Evolutionary conservation across 2,888 invertebrate species (phyloP).

Genomic region (Stenodera caucasica): DNA sequence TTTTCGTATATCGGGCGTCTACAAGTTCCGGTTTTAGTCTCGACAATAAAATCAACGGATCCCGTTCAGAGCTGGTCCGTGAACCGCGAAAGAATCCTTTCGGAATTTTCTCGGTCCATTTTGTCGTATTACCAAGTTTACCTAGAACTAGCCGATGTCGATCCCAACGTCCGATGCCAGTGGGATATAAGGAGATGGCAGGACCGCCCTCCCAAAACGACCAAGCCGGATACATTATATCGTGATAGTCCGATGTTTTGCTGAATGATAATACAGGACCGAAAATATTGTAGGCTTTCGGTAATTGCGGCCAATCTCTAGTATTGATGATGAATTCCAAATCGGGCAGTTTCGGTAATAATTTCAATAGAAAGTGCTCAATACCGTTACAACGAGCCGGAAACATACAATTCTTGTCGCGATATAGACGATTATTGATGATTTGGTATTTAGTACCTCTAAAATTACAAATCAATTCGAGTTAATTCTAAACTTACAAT

Average conservation of each 20-base stretch:
- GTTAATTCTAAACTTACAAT: background rate
- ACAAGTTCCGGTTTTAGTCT: conserved; percentile 73
- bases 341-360: conserved; percentile 73
- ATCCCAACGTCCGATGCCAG: conserved; percentile 89
- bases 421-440: conserved; percentile 75
- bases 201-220: conserved; percentile 99
- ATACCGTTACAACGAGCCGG: conserved; percentile 89
- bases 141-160: conserved; percentile 62
- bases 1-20: conserved; percentile 95
- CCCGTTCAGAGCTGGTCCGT: conserved; percentile 88
- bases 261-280: conserved; percentile 95
- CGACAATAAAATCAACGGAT: conserved; percentile 82
- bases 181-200: conserved; percentile 90
- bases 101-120: conserved; percentile 75
- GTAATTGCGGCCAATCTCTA: conserved; percentile 90
- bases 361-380: conserved; percentile 79
- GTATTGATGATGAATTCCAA: conserved; percentile 88
- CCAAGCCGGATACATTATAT: conserved; percentile 97
- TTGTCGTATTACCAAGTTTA: conserved; percentile 67
- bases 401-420: conserved; percentile 86
- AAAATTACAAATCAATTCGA: no score
- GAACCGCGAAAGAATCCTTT: conserved; percentile 92
- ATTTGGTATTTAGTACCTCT: conserved; percentile 84
- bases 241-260: conserved; percentile 82
- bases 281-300: conserved; percentile 62